A percentile compares a stretch with the other conserved stretches of the same genome.
Conservation (phyloP, 2,113 vertebrate genomes). For the Eurystomus gularis region DNA sequence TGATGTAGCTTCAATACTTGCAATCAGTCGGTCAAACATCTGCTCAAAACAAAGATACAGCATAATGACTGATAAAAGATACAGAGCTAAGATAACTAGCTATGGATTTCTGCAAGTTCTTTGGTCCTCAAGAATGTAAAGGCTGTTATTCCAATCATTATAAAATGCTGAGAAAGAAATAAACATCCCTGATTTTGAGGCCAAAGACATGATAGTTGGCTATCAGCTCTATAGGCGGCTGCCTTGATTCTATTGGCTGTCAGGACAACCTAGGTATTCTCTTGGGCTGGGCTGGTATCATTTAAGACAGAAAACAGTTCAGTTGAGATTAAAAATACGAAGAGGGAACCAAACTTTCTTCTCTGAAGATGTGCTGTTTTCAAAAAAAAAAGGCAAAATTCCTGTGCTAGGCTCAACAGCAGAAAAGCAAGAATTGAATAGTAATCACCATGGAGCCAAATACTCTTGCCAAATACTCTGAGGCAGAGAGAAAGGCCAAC, state of each 20-base stretch:
- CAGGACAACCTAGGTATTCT: neutral
- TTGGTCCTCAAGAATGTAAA: neutral
- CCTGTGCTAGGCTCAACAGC: neutral
- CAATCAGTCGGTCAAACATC: neutral
- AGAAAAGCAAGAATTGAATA: neutral
- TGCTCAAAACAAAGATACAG: neutral
- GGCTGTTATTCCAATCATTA: neutral
- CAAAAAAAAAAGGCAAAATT: neutral
- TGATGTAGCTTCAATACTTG: neutral
- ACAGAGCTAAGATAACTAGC: neutral
- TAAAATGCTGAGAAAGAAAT: neutral
- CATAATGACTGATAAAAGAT: neutral
- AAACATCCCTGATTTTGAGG: neutral
- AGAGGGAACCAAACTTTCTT: neutral
- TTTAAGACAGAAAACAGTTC: neutral
- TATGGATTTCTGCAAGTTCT: neutral
- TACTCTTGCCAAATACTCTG: neutral
- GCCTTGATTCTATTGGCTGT: neutral
- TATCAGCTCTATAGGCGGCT: neutral
- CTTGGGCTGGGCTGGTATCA: neutral
- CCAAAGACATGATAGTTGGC: neutral
- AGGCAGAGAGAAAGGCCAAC: neutral
- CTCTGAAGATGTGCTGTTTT: neutral
- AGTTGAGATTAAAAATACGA: neutral
- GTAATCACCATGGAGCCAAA: neutral